Evolutionary conservation across 2,888 invertebrate genomes (phyloP), one percentile per base, ranked within the genome.

Genomic region (Eudasyphora cyanicolor): DNA sequence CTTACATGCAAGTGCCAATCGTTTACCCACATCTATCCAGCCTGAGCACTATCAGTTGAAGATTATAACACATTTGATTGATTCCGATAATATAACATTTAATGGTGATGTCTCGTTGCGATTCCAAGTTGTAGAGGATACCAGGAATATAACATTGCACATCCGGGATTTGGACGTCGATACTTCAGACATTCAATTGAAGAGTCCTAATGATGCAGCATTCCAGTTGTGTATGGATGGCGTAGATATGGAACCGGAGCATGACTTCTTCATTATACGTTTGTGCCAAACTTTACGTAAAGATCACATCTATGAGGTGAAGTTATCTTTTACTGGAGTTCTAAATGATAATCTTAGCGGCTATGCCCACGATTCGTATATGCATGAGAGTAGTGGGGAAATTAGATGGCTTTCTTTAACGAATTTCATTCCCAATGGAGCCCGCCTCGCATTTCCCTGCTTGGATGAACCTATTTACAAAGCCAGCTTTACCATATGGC

Each of bases 401-500:
- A 93, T 92, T 89, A 95, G 95, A 89, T 96, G 95, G 93, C 90
- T 96, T 38, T 95, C 96, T 21, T 94, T 95, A 1, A 97, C 97
- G 0, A 97, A 97, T 90, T 97, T 97, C 90, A 96, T 96, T 87
- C 93, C 96, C 0, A 95, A 94, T 14, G 88, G 89, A 19, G 98
- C 98, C 0, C 94, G 98, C 32, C 93, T 95, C 86, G 97, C 96
- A 0, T 97, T 98, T 92, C 98, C 98, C 0, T 98, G 97, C 91
- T 98, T 97, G 93, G 98, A n/a, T n/a, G n/a, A n/a, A n/a, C n/a
- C n/a, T n/a, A n/a, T n/a, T n/a, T n/a, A n/a, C n/a, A n/a, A n/a
- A n/a, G n/a, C n/a, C n/a, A n/a, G n/a, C n/a, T n/a, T n/a, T n/a
- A n/a, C n/a, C n/a, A n/a, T n/a, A n/a, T n/a, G n/a, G n/a, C n/a